A percentile compares a stretch with the other conserved stretches of the same genome.
phyloP scores from a whole-genome alignment of 2,113 vertebrate species.

The Natator depressus region DNA sequence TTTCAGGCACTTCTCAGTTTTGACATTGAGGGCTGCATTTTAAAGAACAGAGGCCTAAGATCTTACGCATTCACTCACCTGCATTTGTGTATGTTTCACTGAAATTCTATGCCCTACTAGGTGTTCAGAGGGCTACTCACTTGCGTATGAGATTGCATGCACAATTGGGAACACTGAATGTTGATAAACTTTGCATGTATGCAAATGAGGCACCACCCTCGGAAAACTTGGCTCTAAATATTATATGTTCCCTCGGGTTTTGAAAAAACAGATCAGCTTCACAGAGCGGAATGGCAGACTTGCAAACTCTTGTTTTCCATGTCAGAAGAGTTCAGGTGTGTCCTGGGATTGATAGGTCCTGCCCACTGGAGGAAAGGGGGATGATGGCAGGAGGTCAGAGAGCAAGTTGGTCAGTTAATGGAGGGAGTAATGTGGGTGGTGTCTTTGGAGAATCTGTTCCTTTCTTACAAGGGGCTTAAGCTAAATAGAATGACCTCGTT shows the following conservation, averaged over 20 bases:
- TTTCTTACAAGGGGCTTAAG: background rate
- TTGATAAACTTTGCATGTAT: rapidly evolving
- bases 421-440: rapidly evolving
- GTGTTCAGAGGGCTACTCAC: background rate
- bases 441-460: background rate
- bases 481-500: background rate
- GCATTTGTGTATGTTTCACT: background rate
- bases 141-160: background rate
- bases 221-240: background rate
- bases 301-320: background rate
- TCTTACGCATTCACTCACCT: background rate
- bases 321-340: rapidly evolving
- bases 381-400: background rate
- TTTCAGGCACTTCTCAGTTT: background rate
- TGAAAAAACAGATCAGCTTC: background rate
- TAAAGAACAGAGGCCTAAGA: background rate
- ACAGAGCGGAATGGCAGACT: background rate
- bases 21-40: background rate
- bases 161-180: background rate
- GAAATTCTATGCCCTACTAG: background rate
- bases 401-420: background rate
- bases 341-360: background rate
- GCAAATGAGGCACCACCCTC: background rate
- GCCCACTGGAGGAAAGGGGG: background rate
- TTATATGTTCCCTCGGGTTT: background rate